Base-by-base conservation (phyloP, 2,113 vertebrate species). In the Oncorhynchus nerka region DNA sequence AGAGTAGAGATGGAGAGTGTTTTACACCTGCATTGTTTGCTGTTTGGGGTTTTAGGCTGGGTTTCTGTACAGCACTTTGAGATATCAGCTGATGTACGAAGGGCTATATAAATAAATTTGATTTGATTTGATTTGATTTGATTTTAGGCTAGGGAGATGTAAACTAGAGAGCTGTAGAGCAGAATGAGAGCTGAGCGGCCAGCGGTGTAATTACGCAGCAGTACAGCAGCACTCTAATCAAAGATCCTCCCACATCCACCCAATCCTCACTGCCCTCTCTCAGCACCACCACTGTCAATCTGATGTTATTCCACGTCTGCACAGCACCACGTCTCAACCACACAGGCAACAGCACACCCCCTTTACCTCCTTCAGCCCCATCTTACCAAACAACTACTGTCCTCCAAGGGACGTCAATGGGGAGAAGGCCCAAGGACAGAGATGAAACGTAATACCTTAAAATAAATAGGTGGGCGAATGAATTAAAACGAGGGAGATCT, bases 371-470 rank as follows among this genome's bases (percentile, higher is more conserved):
- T 45, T 45, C 8, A 45, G 39, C 8, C 7, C 39, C 7, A 2
- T 45, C 8, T 45, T 45, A 45, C 7, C 39, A 0, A 11, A 45
- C 32, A 22, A 30, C 62, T n/a, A 4, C 73, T 1, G 19, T 22
- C 61, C 22, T 66, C 26, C 26, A 13, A 5, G 16, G 45, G 32
- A 51, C 51, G 9, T 19, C 72, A 1, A 20, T 15, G 32, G 59
- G 39, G 39, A 66, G n/a, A 59, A 71, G 67, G 24, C 5, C 39
- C 20, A 75, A 65, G 64, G 48, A 65, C 49, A 32, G 19, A 68
- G 20, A 16, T 71, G 68, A 78, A 81, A 78, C 45, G 72, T 71
- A 34, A 78, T 78, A 75, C 67, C 7, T 75, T 73, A 76, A 32
- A 75, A 76, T 24, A 73, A 76, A 76, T 73, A 72, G 70, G 74